Evolutionary conservation across 2,797 vertebrate genomes (phyloP), one percentile per base, ranked within the genome.

Genomic region (Tarsius wallacei): DNA sequence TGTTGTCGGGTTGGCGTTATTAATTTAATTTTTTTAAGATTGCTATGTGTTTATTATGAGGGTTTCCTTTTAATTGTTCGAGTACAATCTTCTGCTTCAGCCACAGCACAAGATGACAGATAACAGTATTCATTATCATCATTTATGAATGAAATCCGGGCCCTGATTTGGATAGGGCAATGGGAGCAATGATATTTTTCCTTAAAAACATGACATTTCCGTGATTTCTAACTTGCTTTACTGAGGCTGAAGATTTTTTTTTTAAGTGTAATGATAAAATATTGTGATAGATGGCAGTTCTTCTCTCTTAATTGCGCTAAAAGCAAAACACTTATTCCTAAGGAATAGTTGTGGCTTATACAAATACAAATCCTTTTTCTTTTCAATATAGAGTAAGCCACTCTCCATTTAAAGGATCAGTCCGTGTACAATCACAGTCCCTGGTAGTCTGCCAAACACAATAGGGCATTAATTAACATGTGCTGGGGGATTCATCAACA

Each of bases 401-500:
- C 93, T 97, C 97, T 94, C 97, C 97, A 71, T 97, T 97, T 98
- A 98, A 98, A 98, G 97, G 97, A 98, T 98, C 97, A 96, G 96
- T 97, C 96, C 97, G 42, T 97, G 98, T 98, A 98, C 97, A 98
- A 93, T 98, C 93, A 66, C 96, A 98, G 96, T 90, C 97, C 97
- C 98, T 98, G 97, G 97, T 98, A 98, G 98, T 61, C 96, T 98
- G 98, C 97, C 98, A 99, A 98, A 98, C 97, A 99, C 98, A 98
- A 98, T 97, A 98, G 98, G 97, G 97, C 97, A 98, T 98, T 99
- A 99, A 99, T 98, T 99, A 99, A 98, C 98, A 98, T 98, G 98
- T 98, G 97, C 98, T 96, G 97, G 97, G 98, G 86, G 95, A 98
- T 98, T 99, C 98, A 98, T 98, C 98, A 98, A 96, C 96, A 97